These are phyloP conservation scores for Panurus biarmicus DNA, from an alignment of 2,113 vertebrate genomes.

Conservation along the genomic window DNA sequence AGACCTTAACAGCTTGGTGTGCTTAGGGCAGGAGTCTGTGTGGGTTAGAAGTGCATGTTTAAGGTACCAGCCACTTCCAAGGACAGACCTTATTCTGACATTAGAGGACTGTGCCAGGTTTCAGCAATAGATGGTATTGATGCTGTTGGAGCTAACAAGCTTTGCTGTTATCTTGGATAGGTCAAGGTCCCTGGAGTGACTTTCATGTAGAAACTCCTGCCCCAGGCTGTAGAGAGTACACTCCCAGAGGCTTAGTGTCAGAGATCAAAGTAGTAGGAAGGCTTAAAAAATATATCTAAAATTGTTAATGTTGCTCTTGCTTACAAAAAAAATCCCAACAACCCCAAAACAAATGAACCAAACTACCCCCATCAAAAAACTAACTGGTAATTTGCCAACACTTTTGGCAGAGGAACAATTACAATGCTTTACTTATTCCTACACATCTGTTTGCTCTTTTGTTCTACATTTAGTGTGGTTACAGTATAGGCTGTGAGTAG, in stretches of 20 bases:
- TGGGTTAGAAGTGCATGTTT: neutral
- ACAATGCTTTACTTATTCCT: neutral
- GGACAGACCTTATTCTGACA: neutral
- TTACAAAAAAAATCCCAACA: neutral
- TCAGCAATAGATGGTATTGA: neutral
- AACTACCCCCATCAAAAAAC: neutral
- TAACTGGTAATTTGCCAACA: neutral
- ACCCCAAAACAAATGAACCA: neutral
- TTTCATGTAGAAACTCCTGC: neutral
- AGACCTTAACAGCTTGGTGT: neutral
- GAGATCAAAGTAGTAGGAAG: neutral
- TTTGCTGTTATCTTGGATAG: neutral
- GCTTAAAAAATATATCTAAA: neutral
- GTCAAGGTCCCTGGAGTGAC: neutral
- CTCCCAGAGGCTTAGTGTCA: neutral
- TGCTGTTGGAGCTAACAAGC: neutral
- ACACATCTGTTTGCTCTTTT: neutral
- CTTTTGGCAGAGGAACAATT: neutral
- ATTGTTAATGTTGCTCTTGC: neutral
- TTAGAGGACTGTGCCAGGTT: neutral
- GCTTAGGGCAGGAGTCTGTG: neutral
- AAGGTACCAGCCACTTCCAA: neutral
- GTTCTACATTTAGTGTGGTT: neutral
- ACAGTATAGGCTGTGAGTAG: neutral
- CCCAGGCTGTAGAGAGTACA: neutral